phyloP scores from a whole-genome alignment of 2,797 vertebrate species.

The Mormyrus hasselquistii region DNA sequence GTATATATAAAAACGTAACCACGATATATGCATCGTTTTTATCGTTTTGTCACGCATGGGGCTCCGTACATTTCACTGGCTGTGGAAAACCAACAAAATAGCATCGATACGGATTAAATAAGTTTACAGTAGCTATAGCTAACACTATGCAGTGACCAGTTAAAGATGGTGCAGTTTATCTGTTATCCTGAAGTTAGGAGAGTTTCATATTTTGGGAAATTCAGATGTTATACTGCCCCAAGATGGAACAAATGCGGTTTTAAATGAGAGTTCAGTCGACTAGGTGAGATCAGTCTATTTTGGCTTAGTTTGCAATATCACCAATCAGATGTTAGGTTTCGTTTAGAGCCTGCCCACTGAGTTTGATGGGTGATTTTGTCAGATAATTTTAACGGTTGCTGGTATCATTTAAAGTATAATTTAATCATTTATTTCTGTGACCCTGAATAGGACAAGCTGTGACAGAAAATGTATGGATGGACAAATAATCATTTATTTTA shows the following conservation, averaged over 20 bases:
- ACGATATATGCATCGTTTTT: not conserved
- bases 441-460: not conserved
- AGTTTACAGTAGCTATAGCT: not conserved
- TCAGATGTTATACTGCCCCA: not conserved
- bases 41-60: not conserved
- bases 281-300: not conserved
- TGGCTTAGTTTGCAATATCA: not conserved
- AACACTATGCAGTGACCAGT: not conserved
- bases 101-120: not conserved
- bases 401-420: not conserved
- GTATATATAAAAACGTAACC: not conserved
- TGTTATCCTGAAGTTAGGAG: not conserved
- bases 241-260: not conserved
- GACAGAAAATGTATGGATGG: not conserved
- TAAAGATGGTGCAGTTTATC: not conserved
- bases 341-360: not conserved
- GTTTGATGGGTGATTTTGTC: not conserved
- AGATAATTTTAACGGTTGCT: not conserved
- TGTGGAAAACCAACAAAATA: not conserved
- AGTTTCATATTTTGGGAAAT: not conserved
- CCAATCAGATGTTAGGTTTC: not conserved
- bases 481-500: not conserved
- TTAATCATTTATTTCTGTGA: not conserved
- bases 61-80: not conserved
- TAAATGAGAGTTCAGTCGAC: not conserved